Evolutionary conservation across 2,797 vertebrate species (phyloP).

Genomic region (Xyrichtys novacula): DNA sequence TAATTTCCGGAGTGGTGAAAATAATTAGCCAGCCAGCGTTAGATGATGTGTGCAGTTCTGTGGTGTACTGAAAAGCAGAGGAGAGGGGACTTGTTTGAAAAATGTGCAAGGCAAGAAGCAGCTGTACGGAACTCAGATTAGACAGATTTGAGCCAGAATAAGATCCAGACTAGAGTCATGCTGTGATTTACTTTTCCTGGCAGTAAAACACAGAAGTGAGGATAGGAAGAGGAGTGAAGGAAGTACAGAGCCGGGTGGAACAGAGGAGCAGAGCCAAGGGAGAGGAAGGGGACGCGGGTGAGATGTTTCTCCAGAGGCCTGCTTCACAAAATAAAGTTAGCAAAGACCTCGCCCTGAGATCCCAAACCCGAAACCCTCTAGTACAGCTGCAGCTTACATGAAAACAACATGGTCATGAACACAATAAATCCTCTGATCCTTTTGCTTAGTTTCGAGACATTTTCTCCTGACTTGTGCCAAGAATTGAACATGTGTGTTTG

Average conservation of each 20-base stretch:
- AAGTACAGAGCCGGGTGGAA: conserved; percentile 48
- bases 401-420: conserved; percentile 31
- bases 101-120: conserved; percentile 65
- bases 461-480: conserved; percentile 5
- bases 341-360: conserved; percentile 10
- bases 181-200: conserved; percentile 84
- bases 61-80: conserved; percentile 27
- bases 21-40: conserved; percentile 31
- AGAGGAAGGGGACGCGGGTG: conserved; percentile 46
- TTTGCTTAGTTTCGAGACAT: conserved; percentile 5
- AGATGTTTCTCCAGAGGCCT: conserved; percentile 46
- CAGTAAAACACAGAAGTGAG: conserved; percentile 65
- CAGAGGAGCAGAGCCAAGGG: conserved; percentile 42
- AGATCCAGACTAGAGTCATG: conserved; percentile 76
- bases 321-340: conserved; percentile 12
- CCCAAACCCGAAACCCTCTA: conserved; percentile 7
- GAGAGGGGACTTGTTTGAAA: conserved; percentile 15
- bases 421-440: conserved; percentile 23
- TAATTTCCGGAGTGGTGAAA: conserved; percentile 30
- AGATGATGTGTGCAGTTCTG: conserved; percentile 30
- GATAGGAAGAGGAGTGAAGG: conserved; percentile 49
- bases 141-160: conserved; percentile 67
- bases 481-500: conserved; percentile 47
- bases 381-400: conserved; percentile 1
- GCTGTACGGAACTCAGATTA: conserved; percentile 66